A percentile compares a stretch with the other conserved stretches of the same genome.
Conservation (phyloP, 2,113 vertebrate species). For the Anguilla rostrata region DNA sequence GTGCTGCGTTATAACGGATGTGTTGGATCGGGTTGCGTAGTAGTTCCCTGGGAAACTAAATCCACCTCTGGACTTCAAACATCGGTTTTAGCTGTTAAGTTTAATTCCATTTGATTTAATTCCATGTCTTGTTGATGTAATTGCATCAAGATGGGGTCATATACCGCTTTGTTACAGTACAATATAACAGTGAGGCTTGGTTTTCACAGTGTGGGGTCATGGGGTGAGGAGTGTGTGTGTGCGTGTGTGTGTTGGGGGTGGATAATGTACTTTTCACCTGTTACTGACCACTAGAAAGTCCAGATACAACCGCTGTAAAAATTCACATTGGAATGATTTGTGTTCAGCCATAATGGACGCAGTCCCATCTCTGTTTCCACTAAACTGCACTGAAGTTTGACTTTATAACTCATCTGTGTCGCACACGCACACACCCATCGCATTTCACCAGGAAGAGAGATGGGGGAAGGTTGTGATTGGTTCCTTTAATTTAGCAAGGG, state of each 20-base stretch:
- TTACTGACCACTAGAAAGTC: constrained; percentile 5
- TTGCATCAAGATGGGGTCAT: constrained; percentile 76
- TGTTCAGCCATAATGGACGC: constrained; percentile 27
- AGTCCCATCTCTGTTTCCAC: background rate
- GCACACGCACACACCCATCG: background rate
- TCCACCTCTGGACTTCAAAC: constrained; percentile 75
- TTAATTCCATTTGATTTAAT: constrained; percentile 77
- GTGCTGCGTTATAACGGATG: constrained; percentile 62
- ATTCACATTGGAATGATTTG: constrained; percentile 39
- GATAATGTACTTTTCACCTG: background rate
- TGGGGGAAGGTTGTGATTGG: background rate
- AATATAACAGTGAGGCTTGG: constrained; percentile 27
- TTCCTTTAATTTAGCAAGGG: background rate
- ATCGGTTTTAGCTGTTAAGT: constrained; percentile 78
- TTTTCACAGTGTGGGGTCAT: constrained; percentile 18
- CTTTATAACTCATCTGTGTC: constrained; percentile 36
- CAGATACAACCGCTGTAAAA: constrained; percentile 40
- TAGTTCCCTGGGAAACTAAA: constrained; percentile 80
- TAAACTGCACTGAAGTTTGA: constrained; percentile 23
- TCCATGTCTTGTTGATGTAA: constrained; percentile 71
- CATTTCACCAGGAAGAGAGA: background rate
- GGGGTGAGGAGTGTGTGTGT: background rate
- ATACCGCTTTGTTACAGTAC: constrained; percentile 23
- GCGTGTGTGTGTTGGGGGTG: too few species aligned
- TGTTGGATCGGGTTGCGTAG: constrained; percentile 74